phyloP scores from a whole-genome alignment of 2,888 invertebrate genomes.

The Rapana venosa region DNA sequence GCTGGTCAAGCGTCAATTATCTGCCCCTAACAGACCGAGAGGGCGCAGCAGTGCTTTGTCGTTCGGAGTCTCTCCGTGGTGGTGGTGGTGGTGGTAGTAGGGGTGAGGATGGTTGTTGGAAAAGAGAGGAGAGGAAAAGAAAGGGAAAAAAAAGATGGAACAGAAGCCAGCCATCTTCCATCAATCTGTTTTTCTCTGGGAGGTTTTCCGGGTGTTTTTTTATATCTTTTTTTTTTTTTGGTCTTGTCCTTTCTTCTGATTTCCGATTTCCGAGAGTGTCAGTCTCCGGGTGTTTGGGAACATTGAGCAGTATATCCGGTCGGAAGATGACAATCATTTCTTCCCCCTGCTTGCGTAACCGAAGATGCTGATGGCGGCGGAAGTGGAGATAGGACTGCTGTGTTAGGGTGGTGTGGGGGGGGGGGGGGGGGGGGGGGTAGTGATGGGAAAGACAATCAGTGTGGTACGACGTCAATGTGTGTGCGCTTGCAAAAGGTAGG shows the following conservation, averaged over 20 bases:
- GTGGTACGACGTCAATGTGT: too few relatives aligned
- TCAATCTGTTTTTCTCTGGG: constrained; percentile 13
- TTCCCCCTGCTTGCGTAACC: background rate
- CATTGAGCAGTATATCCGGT: background rate
- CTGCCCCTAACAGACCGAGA: constrained; percentile 35
- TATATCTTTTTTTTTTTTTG: background rate
- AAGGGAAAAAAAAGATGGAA: background rate
- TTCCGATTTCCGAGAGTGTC: constrained; percentile 9
- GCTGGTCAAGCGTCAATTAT: constrained; percentile 43
- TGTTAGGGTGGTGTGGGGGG: background rate
- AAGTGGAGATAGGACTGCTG: background rate
- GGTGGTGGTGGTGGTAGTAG: background rate
- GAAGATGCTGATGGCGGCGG: background rate
- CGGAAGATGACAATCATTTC: background rate
- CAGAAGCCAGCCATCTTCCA: constrained; percentile 24
- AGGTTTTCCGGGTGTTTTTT: background rate
- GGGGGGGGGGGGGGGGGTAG: background rate
- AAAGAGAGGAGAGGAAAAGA: too few relatives aligned
- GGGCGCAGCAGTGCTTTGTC: constrained; percentile 39
- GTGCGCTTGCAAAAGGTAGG: background rate
- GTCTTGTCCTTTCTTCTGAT: background rate
- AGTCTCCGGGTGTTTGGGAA: background rate
- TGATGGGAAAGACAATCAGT: too few relatives aligned
- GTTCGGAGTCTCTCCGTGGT: background rate
- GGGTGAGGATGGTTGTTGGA: background rate